Evolutionary conservation across 2,888 invertebrate species (phyloP).

Genomic region (Desoria tigrina): DNA sequence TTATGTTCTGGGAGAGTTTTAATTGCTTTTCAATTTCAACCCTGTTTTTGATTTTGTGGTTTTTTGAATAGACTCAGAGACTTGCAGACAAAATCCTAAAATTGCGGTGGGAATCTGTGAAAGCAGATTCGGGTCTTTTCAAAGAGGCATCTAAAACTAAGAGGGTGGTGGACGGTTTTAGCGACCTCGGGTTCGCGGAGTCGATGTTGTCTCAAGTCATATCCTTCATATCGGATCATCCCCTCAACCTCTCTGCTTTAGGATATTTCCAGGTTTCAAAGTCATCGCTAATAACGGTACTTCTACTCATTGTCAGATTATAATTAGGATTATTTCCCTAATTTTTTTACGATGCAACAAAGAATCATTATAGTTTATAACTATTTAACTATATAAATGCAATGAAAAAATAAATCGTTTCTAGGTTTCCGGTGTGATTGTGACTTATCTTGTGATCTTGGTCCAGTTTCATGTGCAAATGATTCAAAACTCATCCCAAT

Average conservation of each 20-base stretch:
- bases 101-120: conserved; percentile 17
- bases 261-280: conserved; percentile 37
- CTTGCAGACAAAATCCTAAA: conserved; percentile 21
- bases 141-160: conserved; percentile 3
- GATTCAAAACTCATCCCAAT: not conserved
- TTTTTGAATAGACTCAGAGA: conserved; percentile 15
- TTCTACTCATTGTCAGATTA: too few relatives aligned
- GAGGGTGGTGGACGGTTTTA: too few relatives aligned
- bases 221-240: conserved; percentile 29
- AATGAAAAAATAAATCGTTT: too few relatives aligned
- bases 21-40: too few relatives aligned
- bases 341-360: too few relatives aligned
- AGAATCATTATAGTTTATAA: too few relatives aligned
- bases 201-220: conserved; percentile 26
- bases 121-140: not conserved
- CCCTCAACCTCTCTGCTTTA: conserved; percentile 33
- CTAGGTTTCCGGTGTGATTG: conserved; percentile 35
- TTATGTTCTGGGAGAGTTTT: too few relatives aligned
- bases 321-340: too few relatives aligned
- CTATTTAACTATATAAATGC: too few relatives aligned
- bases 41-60: too few relatives aligned
- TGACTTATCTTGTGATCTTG: conserved; percentile 38
- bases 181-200: conserved; percentile 11
- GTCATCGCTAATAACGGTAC: conserved; percentile 36
- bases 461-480: conserved; percentile 32